Evolutionary conservation across 1,140 invertebrate species (phyloP), one percentile per base, ranked within the genome.

Genomic region (Euglossa dilemma): DNA sequence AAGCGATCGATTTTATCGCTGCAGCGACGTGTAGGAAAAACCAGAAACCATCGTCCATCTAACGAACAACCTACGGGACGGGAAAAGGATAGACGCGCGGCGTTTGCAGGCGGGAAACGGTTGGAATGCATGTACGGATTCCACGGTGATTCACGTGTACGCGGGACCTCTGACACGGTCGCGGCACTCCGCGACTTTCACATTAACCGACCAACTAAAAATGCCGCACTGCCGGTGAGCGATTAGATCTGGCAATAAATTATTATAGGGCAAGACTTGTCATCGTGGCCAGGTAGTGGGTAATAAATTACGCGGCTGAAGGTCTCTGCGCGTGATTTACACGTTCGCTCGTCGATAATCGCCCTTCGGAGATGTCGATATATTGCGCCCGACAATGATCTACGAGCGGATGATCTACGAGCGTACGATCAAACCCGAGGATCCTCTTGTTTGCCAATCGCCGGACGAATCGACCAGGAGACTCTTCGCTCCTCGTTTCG

Each of bases 261-360:
- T 83, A 86, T 74, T 50, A 50, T 28, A 45, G 52, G 50, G 64
- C 80, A 36, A 36, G 73, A 81, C 70, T 86, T 86, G 86, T 87
- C 86, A 81, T 75, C 74, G 78, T 69, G 85, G 50, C 71, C 50
- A 59, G 45, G 64, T 75, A 86, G 83, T 76, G 43, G 86, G 74
- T 66, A 59, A 69, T 86, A 86, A 86, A 74, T 86, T 87, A 87
- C 77, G 57, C 28, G 59, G 74, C 66, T 45, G 73, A 80, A 59
- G 74, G 70, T 80, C 74, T 5, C 25, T 54, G 67, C 43, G 52
- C 61, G 84, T 89, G 86, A 89, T 90, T 90, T 87, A 83, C 86
- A 85, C 85, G 84, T 83, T 85, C 80, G 81, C 83, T 90, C 80
- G 75, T 84, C 84, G 85, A 87, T 86, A 86, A 83, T 77, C 85